A percentile compares a stretch with the other conserved stretches of the same genome.
Conservation (phyloP, 2,797 vertebrate species). For the Cryptoblepharus egeriae region DNA sequence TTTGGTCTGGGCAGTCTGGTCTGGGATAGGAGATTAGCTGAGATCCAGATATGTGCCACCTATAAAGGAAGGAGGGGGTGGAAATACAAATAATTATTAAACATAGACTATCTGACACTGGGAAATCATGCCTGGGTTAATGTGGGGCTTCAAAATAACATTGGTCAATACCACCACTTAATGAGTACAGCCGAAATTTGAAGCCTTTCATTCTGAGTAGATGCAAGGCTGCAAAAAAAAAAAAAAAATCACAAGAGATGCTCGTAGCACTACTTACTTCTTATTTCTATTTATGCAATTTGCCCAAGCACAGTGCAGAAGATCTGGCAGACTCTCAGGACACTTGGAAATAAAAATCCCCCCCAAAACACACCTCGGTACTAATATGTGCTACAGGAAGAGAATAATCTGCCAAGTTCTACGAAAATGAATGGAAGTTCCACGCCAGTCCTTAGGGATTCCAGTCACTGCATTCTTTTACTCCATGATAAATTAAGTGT, state of each 20-base stretch:
- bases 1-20: not conserved
- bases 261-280: not conserved
- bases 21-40: not conserved
- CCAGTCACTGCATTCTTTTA: conserved; percentile 2
- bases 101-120: not conserved
- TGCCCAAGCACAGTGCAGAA: too few species aligned
- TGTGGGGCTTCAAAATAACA: not conserved
- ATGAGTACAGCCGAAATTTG: too few species aligned
- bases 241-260: not conserved
- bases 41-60: not conserved
- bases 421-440: not conserved
- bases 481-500: not conserved
- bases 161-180: too few species aligned
- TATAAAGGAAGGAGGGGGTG: not conserved
- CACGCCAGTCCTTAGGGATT: conserved; percentile 16
- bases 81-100: not conserved
- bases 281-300: not conserved
- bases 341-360: not conserved
- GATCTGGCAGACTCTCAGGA: not conserved
- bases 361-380: not conserved
- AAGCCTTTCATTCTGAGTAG: too few species aligned
- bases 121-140: not conserved
- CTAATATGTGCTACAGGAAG: not conserved
- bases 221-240: too few species aligned
- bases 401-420: not conserved